phyloP scores from a whole-genome alignment of 2,888 invertebrate species.

The Heterodera filipjevi region DNA sequence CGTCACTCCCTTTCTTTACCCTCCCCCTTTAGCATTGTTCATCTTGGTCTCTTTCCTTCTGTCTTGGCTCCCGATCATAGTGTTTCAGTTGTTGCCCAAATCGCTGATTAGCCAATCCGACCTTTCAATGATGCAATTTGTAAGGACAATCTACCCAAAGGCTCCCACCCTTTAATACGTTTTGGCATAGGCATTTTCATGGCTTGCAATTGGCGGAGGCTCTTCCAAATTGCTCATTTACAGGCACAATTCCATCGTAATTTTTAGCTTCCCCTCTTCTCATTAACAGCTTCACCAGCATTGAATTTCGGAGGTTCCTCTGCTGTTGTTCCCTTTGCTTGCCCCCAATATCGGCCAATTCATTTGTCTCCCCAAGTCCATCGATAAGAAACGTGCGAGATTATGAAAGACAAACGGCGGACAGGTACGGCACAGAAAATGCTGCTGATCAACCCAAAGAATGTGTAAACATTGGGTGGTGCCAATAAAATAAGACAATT shows the following conservation, averaged over 20 bases:
- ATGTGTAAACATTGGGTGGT: too few relatives aligned
- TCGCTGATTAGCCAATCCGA: slow-evolving; percentile 42
- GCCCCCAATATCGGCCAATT: neutral
- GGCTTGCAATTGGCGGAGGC: slow-evolving; percentile 91
- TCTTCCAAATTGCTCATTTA: slow-evolving; percentile 93
- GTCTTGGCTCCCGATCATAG: slow-evolving; percentile 89
- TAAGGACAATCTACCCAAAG: neutral
- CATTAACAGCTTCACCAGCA: slow-evolving; percentile 79
- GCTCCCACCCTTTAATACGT: neutral
- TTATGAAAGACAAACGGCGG: neutral
- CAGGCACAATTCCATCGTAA: slow-evolving; percentile 66
- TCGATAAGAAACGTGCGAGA: neutral
- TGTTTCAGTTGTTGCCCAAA: slow-evolving; percentile 50
- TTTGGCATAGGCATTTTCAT: slow-evolving; percentile 72
- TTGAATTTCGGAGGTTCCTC: slow-evolving; percentile 74
- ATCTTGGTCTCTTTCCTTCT: slow-evolving; percentile 87
- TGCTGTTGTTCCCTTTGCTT: slow-evolving; percentile 25
- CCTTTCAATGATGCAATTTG: slow-evolving; percentile 43
- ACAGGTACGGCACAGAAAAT: neutral
- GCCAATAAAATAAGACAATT: neutral
- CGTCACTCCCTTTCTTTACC: neutral
- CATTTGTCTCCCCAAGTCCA: neutral
- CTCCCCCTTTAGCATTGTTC: slow-evolving; percentile 77
- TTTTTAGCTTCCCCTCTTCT: neutral
- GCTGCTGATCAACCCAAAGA: too few relatives aligned